Conservation (phyloP, 2,113 vertebrate species). For the Sorex fumeus region DNA sequence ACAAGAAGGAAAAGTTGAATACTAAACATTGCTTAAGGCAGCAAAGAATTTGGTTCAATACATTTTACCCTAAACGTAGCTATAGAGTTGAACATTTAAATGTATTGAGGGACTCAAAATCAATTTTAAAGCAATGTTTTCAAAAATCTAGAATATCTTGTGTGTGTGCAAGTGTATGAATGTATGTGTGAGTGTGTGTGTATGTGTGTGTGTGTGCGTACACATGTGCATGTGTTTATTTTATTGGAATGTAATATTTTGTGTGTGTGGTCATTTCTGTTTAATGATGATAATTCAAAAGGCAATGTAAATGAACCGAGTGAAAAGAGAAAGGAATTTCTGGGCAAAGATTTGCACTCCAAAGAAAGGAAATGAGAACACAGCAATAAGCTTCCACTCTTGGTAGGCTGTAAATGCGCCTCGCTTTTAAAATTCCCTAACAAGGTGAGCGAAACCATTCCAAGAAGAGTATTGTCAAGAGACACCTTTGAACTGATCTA, state of each 20-base stretch:
- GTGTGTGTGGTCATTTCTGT: constrained; percentile 33
- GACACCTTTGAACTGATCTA: constrained; percentile 91
- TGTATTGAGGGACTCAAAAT: constrained; percentile 76
- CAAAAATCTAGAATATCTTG: constrained; percentile 52
- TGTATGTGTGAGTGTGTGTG: too few relatives aligned
- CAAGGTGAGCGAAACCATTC: constrained; percentile 89
- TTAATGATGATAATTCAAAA: constrained; percentile 78
- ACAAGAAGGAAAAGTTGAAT: constrained; percentile 78
- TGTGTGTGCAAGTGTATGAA: neutral
- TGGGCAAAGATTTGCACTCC: constrained; percentile 61
- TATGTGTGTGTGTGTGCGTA: neutral
- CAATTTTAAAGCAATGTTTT: constrained; percentile 74
- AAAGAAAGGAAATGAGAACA: constrained; percentile 61
- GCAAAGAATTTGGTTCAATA: constrained; percentile 81
- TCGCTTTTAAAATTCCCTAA: constrained; percentile 88
- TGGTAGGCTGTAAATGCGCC: constrained; percentile 78
- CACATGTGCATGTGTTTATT: neutral
- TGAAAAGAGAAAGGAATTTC: constrained; percentile 64
- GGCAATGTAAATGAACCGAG: constrained; percentile 59
- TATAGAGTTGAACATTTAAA: constrained; percentile 77
- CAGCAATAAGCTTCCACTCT: constrained; percentile 73
- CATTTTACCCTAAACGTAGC: constrained; percentile 85
- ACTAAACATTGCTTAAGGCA: constrained; percentile 76
- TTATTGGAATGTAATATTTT: constrained; percentile 39
- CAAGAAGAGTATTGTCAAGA: constrained; percentile 88